Evolutionary conservation across 2,888 invertebrate genomes (phyloP).

Genomic region (Troides oblongomaculatus): DNA sequence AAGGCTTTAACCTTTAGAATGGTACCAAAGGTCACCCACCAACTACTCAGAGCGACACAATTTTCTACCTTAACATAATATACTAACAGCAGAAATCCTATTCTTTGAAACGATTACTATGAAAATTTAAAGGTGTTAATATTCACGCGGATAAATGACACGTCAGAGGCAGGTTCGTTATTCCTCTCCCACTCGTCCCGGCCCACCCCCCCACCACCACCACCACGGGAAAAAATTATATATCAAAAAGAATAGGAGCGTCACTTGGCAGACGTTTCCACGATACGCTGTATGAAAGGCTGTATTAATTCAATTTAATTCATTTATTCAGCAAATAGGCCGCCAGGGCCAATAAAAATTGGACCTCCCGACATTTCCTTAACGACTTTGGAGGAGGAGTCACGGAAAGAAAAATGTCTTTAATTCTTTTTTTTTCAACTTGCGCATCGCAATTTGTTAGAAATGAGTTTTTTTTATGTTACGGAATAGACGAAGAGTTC

Average conservation of each 20-base stretch:
- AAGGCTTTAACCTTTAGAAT: no score
- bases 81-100: no score
- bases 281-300: constrained; percentile 26
- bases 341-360: constrained; percentile 32
- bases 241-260: constrained; percentile 14
- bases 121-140: no score
- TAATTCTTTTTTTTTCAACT: constrained; percentile 18
- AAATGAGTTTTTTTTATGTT: no score
- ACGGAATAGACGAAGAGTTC: no score
- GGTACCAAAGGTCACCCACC: no score
- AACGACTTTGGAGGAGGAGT: constrained; percentile 28
- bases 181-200: neutral
- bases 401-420: constrained; percentile 23
- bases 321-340: constrained; percentile 34
- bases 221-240: constrained; percentile 14
- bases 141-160: neutral
- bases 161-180: neutral
- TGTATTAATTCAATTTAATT: constrained; percentile 33
- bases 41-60: no score
- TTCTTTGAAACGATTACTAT: no score
- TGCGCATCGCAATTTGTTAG: neutral
- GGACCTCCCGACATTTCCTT: constrained; percentile 29
- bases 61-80: no score
- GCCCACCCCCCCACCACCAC: neutral
- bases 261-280: constrained; percentile 26